These are phyloP conservation scores for Eulemur rufifrons DNA, from an alignment of 2,113 vertebrate species.

Conservation along the genomic window DNA sequence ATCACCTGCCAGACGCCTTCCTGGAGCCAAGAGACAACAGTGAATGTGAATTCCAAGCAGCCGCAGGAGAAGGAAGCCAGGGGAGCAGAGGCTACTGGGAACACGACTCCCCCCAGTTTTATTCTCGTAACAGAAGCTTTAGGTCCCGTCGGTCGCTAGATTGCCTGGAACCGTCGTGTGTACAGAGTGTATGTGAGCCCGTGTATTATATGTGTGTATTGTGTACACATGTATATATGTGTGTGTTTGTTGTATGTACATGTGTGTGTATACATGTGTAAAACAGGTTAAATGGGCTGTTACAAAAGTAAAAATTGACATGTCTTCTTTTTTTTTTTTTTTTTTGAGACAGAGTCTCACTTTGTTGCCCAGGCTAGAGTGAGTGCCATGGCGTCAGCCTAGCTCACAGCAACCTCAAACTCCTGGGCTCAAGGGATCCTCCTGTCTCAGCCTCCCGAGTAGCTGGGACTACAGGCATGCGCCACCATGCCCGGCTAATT, in stretches of 20 bases:
- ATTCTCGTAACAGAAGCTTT: neutral
- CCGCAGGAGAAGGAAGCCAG: neutral
- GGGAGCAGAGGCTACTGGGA: neutral
- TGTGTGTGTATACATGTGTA: too few relatives aligned
- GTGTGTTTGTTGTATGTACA: neutral
- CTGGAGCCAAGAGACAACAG: neutral
- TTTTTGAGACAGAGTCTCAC: too few relatives aligned
- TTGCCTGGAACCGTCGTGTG: neutral
- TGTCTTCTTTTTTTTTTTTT: too few relatives aligned
- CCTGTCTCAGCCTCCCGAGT: too few relatives aligned
- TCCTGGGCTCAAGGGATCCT: too few relatives aligned
- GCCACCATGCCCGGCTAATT: too few relatives aligned
- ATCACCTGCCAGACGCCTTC: neutral
- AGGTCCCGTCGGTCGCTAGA: neutral
- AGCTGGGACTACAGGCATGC: too few relatives aligned
- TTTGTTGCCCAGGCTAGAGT: too few relatives aligned
- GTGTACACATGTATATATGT: rapidly evolving
- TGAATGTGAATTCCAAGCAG: neutral
- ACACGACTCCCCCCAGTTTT: neutral
- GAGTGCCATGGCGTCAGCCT: too few relatives aligned
- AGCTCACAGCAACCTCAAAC: too few relatives aligned
- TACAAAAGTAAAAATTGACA: neutral
- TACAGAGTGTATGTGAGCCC: rapidly evolving
- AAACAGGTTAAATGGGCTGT: neutral
- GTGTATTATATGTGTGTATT: neutral